Percentiles rank a stretch among this genome's conserved stretches.
Conservation (phyloP, 2,113 vertebrate species). For the Coturnix japonica region DNA sequence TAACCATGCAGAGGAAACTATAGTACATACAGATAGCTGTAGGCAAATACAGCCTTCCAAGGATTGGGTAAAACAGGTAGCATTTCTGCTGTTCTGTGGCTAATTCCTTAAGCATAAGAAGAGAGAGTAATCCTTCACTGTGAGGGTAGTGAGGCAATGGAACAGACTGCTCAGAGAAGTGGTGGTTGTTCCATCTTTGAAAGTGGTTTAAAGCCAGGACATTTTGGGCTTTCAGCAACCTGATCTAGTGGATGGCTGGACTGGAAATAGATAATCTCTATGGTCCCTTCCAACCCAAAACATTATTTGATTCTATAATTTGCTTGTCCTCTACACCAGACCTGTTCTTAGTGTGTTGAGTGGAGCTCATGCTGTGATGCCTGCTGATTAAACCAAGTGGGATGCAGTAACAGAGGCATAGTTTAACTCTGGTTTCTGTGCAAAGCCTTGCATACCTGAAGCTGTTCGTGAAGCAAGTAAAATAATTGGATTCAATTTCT, state of each 20-base stretch:
- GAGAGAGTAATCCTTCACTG: background rate
- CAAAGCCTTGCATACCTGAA: background rate
- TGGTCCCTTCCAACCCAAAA: too few relatives aligned
- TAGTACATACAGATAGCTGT: background rate
- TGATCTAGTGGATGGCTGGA: too few relatives aligned
- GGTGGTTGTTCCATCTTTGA: background rate
- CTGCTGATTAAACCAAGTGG: background rate
- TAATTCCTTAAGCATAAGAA: background rate
- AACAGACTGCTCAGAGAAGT: background rate
- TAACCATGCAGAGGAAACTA: background rate
- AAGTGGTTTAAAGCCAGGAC: background rate
- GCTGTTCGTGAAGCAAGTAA: background rate
- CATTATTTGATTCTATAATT: background rate
- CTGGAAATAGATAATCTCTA: too few relatives aligned
- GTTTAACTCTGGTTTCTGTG: background rate
- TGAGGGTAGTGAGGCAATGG: background rate
- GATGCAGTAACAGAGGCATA: background rate
- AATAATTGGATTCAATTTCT: background rate
- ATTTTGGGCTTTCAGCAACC: background rate
- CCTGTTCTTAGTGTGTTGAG: background rate
- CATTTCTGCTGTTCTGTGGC: conserved; percentile 8
- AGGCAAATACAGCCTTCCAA: background rate
- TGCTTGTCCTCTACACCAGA: background rate
- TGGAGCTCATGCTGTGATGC: background rate
- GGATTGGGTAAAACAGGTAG: background rate